phyloP scores from a whole-genome alignment of 2,797 vertebrate species.

The Chelon auratus region DNA sequence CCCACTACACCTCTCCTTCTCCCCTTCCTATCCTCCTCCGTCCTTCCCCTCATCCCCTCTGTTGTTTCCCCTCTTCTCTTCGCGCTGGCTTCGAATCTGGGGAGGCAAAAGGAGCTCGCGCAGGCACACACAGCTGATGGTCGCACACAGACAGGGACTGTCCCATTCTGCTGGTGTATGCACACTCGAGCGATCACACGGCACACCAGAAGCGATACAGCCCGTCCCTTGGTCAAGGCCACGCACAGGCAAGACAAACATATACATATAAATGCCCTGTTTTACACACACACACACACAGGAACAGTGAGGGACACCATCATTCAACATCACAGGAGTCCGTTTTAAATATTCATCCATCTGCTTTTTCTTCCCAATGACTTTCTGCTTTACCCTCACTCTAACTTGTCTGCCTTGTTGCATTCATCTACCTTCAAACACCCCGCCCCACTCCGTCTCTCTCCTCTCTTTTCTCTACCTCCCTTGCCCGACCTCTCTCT shows the following conservation, averaged over 20 bases:
- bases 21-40: slow-evolving; percentile 46
- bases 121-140: slow-evolving; percentile 16
- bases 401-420: slow-evolving; percentile 37
- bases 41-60: slow-evolving; percentile 47
- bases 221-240: slow-evolving; percentile 58
- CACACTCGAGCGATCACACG: slow-evolving; percentile 62
- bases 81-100: slow-evolving; percentile 59
- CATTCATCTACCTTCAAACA: slow-evolving; percentile 44
- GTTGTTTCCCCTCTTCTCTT: slow-evolving; percentile 54
- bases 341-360: slow-evolving; percentile 30
- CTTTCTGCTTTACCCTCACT: slow-evolving; percentile 38
- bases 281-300: slow-evolving; percentile 47
- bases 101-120: slow-evolving; percentile 56
- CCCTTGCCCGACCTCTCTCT: slow-evolving; percentile 44
- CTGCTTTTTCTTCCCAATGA: slow-evolving; percentile 22
- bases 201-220: slow-evolving; percentile 46
- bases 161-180: slow-evolving; percentile 34
- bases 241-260: slow-evolving; percentile 49
- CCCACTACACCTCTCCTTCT: slow-evolving; percentile 43
- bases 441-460: slow-evolving; percentile 18
- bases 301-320: slow-evolving; percentile 8
- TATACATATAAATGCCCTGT: slow-evolving; percentile 43
- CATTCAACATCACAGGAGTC: slow-evolving; percentile 12
- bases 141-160: slow-evolving; percentile 53
- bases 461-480: slow-evolving; percentile 48